Evolutionary conservation across 2,888 invertebrate species (phyloP), one percentile per base, ranked within the genome.

Genomic region (Drosophila kanekoi): DNA sequence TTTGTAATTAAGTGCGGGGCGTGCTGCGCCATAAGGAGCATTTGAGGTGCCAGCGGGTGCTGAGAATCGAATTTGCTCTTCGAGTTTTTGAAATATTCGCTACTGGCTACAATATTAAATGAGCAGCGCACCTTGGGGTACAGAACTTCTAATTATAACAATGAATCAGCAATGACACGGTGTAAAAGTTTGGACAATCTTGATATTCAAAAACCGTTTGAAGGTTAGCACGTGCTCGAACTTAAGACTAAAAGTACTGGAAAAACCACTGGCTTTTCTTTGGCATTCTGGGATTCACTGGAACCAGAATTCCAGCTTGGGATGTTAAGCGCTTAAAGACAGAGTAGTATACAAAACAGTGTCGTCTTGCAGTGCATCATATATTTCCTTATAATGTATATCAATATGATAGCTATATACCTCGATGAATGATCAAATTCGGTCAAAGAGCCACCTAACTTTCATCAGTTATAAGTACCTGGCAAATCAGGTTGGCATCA

Each of bases 1-100:
- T 70, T 35, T 61, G 89, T 88, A 83, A 88, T 83, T 83, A 88
- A 83, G 79, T 70, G 48, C 38, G 62, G 49, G 35, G 67, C 83
- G 86, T 82, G 85, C 87, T 79, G 76, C 38, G 87, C 71, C 62
- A 57, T 41, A 28, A 54, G 56, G 51, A 60, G 45, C 52, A 53
- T 23, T 63, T 18, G 32, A 23, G 47, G 41, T 43, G 48, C 16
- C 61, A 51, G 51, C 66, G 52, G 62, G 38, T 41, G 56, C 38
- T 40, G 41, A 44, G 47, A 43, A 65, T 77, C 43, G 48, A 65
- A 74, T 77, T 64, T 58, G 58, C 38, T 45, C 44, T 58, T 28
- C 53, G 47, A 70, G 48, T 23, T 66, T 35, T 52, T 44, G n/a
- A 57, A 65, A 40, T 35, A 60, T 65, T 47, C 40, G 16, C 74